Percentiles rank a stretch among this genome's conserved stretches.
Evolutionary conservation across 1,140 invertebrate species (phyloP).

Genomic region (Ceratoteleas bidentatus): DNA sequence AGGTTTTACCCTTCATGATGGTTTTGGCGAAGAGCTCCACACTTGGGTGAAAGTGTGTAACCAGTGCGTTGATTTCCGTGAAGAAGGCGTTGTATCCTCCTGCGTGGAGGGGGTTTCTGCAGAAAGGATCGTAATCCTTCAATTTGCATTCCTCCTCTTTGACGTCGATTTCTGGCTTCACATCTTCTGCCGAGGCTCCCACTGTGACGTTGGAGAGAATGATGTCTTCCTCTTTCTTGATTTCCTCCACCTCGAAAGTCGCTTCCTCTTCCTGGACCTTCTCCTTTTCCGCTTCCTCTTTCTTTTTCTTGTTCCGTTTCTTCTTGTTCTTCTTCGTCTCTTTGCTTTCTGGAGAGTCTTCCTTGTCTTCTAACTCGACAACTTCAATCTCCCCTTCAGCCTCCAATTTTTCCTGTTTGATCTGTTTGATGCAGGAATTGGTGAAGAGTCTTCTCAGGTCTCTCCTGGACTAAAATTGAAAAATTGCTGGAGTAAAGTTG

Average conservation of each 20-base stretch:
- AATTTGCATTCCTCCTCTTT: constrained; percentile 54
- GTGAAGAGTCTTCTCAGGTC: not conserved
- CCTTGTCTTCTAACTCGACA: constrained; percentile 1
- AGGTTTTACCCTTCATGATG: constrained; percentile 86
- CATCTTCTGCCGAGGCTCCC: constrained; percentile 75
- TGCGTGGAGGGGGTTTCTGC: constrained; percentile 91
- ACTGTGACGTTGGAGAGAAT: constrained; percentile 73
- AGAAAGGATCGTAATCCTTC: constrained; percentile 86
- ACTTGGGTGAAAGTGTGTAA: constrained; percentile 94
- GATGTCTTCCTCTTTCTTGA: constrained; percentile 68
- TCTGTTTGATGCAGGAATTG: not conserved
- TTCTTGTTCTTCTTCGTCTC: constrained; percentile 43
- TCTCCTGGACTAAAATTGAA: not conserved
- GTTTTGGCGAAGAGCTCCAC: constrained; percentile 93
- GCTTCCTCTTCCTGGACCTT: not conserved
- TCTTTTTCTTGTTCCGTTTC: constrained; percentile 69
- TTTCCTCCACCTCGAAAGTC: constrained; percentile 52
- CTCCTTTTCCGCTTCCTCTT: constrained; percentile 45
- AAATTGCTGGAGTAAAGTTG: too few species aligned
- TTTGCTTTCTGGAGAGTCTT: constrained; percentile 3
- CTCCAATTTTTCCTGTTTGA: constrained; percentile 37
- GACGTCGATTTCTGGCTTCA: constrained; percentile 38
- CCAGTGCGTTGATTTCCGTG: constrained; percentile 87
- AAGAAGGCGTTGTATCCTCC: constrained; percentile 87
- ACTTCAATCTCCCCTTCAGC: constrained; percentile 48